A percentile compares a stretch with the other conserved stretches of the same genome.
phyloP scores from a whole-genome alignment of 2,888 invertebrate species.

The Sepiola atlantica region DNA sequence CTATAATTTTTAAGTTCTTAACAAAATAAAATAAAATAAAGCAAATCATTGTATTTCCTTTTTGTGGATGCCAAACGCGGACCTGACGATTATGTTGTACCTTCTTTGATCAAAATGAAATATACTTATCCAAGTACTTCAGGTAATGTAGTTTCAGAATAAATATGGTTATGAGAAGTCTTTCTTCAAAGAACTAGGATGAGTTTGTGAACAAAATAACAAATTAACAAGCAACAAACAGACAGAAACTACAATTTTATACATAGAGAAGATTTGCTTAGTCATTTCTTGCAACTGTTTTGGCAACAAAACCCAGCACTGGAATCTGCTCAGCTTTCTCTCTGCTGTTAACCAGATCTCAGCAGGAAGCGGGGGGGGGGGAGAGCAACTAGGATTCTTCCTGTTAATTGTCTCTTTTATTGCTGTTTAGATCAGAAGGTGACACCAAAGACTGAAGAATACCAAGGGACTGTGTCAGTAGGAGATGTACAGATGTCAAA shows the following conservation, averaged over 20 bases:
- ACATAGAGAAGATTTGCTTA: neutral
- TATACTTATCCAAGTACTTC: too few species aligned
- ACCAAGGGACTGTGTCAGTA: slow-evolving; percentile 10
- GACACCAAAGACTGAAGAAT: slow-evolving; percentile 32
- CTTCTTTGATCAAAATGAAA: too few species aligned
- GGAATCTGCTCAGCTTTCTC: neutral
- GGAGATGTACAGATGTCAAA: neutral
- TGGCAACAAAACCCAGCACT: neutral
- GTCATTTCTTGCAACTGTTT: neutral
- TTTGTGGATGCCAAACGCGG: too few species aligned
- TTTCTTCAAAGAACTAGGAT: too few species aligned
- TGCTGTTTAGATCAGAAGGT: neutral
- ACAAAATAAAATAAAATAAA: too few species aligned
- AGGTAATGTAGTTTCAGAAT: too few species aligned
- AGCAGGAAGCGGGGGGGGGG: slow-evolving; percentile 15
- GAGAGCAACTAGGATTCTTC: neutral
- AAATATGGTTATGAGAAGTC: too few species aligned
- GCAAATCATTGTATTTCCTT: neutral
- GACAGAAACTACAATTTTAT: too few species aligned
- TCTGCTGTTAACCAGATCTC: neutral
- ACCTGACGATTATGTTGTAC: too few species aligned
- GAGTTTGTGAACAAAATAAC: too few species aligned
- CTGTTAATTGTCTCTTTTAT: neutral
- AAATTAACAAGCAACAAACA: too few species aligned
- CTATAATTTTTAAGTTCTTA: too few species aligned